phyloP scores from a whole-genome alignment of 2,888 invertebrate genomes.

The Omphaloscelis lunosa region DNA sequence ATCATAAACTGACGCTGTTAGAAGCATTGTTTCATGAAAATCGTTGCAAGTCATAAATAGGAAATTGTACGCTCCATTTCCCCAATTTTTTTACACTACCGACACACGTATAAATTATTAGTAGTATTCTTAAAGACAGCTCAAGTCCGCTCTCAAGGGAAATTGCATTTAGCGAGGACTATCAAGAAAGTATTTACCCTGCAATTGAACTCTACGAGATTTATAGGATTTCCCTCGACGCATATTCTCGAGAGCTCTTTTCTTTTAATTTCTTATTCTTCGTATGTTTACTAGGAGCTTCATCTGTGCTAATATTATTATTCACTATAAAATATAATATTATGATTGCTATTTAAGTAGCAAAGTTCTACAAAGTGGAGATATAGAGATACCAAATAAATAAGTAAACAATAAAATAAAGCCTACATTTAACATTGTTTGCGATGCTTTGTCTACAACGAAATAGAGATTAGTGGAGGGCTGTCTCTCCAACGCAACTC shows the following conservation, averaged over 20 bases:
- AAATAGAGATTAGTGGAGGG: constrained; percentile 19
- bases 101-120: constrained; percentile 48
- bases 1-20: constrained; percentile 38
- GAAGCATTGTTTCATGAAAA: constrained; percentile 39
- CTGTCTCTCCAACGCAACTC: constrained; percentile 30
- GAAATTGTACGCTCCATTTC: neutral
- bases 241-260: constrained; percentile 66
- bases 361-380: constrained; percentile 7
- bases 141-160: constrained; percentile 69
- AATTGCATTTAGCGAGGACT: constrained; percentile 78
- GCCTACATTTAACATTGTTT: constrained; percentile 6
- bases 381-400: constrained; percentile 4
- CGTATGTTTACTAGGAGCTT: constrained; percentile 60
- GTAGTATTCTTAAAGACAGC: constrained; percentile 62
- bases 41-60: neutral
- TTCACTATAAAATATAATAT: constrained; percentile 43
- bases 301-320: constrained; percentile 55
- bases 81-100: neutral
- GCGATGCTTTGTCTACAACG: constrained; percentile 6
- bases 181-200: constrained; percentile 79
- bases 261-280: constrained; percentile 70
- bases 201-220: constrained; percentile 80
- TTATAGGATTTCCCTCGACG: constrained; percentile 76
- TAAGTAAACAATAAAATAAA: constrained; percentile 8
- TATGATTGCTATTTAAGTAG: constrained; percentile 29